A percentile compares a stretch with the other conserved stretches of the same genome.
Evolutionary conservation across 2,797 vertebrate species (phyloP).

Genomic region (Benthosema pterotum): DNA sequence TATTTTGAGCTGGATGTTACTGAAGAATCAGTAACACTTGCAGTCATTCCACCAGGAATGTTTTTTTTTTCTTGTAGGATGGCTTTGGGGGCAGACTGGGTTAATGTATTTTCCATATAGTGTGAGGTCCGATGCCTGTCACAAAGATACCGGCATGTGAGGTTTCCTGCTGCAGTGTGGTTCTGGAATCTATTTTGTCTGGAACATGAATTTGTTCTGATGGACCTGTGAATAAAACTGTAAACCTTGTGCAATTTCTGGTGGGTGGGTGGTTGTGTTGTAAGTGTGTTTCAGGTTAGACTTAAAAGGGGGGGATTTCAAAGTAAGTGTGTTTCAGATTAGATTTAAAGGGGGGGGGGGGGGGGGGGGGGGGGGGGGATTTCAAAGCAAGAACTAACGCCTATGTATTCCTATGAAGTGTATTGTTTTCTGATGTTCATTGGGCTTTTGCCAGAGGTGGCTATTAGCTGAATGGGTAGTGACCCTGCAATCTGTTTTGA

Average conservation of each 20-base stretch:
- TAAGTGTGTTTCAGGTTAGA: too few relatives aligned
- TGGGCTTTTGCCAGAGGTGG: too few relatives aligned
- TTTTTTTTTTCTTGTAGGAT: slow-evolving; percentile 10
- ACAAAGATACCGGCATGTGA: slow-evolving; percentile 24
- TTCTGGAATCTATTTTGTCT: slow-evolving; percentile 19
- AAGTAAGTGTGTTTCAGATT: too few relatives aligned
- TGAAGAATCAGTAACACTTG: slow-evolving; percentile 7
- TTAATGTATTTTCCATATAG: slow-evolving; percentile 10
- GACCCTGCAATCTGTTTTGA: too few relatives aligned
- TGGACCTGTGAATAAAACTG: not conserved
- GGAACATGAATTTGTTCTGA: not conserved
- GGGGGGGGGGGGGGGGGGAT: too few relatives aligned
- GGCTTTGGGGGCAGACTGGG: slow-evolving; percentile 8
- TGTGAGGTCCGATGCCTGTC: not conserved
- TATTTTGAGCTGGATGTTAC: not conserved
- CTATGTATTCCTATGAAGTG: too few relatives aligned
- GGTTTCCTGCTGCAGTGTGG: slow-evolving; percentile 24
- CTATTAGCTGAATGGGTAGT: too few relatives aligned
- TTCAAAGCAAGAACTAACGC: too few relatives aligned
- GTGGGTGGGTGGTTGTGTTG: not conserved
- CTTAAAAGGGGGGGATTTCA: too few relatives aligned
- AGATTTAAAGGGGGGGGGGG: too few relatives aligned
- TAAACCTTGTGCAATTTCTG: not conserved
- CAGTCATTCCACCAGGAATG: not conserved
- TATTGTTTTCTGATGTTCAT: too few relatives aligned